Base-by-base conservation (phyloP, 2,888 invertebrate species). In the Athalia circularis region DNA sequence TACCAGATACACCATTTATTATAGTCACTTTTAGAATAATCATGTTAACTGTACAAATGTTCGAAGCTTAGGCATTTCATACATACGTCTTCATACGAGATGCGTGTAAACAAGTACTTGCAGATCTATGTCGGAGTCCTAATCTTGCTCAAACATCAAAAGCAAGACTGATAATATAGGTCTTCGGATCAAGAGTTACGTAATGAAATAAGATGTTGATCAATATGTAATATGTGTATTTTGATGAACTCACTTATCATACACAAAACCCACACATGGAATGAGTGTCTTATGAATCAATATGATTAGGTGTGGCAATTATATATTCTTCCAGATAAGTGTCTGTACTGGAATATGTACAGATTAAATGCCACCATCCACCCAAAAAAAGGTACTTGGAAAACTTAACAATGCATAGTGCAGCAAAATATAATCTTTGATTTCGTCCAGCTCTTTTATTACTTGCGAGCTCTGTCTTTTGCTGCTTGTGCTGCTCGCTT, bases 401-500 rank as follows among this genome's bases (percentile, higher is more conserved):
- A 57, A 48, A 62, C 47, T 62, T n/a, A 6, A 61, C 61, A 75
- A 29, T 29, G 29, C 29, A 62, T 15, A 50, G 75, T 75, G 50
- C 48, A 75, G 62, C 61, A 75, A 61, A 75, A 62, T 50, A 62
- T 61, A 5, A 59, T 64, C 29, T 29, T 50, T 13, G 52, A 11
- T 15, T 52, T 5, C 47, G 29, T 0, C 3, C n/a, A 6, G 8
- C 29, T 72, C 1, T 43, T 13, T 64, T 64, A 75, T 29, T 82
- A 47, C 45, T 78, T 79, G 45, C 11, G 67, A 78, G 67, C 68
- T 79, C 75, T 80, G 5, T 75, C 29, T 65, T 79, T 83, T 5
- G 87, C 85, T 81, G 90, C 84, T 81, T 88, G 88, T 84, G 93
- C 93, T 9, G 94, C 92, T 85, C 95, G 92, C 87, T 94, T 94